Evolutionary conservation across 2,797 vertebrate genomes (phyloP), one percentile per base, ranked within the genome.

Genomic region (Enteromius treurensis): DNA sequence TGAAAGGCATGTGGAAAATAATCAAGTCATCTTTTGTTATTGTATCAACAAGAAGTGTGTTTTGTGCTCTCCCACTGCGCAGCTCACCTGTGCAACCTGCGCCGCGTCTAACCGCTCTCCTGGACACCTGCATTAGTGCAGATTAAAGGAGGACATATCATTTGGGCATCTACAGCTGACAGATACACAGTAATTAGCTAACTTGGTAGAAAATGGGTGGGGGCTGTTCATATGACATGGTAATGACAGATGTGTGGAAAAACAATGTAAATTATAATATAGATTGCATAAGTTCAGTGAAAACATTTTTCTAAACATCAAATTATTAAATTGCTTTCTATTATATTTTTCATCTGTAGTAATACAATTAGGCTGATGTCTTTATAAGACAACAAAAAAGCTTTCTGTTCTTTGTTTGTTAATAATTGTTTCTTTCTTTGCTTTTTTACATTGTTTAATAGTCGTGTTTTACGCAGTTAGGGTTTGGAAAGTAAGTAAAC

Each of bases 61-160:
- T 32, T 17, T 9, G 42, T 14, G 42, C 4, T 74, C 29, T 64
- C 21, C 23, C 34, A 42, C 14, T 11, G 40, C 40, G 53, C 68
- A 62, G 53, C 23, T 45, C 69, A 73, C 79, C 53, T 81, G 79
- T 34, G 47, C 64, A 23, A 26, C 40, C 58, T 64, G 40, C 14
- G 11, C 55, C 34, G 32, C 21, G 64, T 49, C 26, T 15, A 11
- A 17, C 15, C 21, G 14, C 67, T 71, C 23, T 58, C 40, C 49
- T 60, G 17, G 17, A 73, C n/a, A 65, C 17, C 32, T 51, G 58
- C 4, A 40, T 65, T 40, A 65, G 40, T 60, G 67, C 13, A 19
- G 53, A 67, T 37, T 51, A 51, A 47, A 60, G 21, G 26, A 77
- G 3, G 58, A 64, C 26, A 32, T 64, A 47, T 77, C 15, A 77